A percentile compares a stretch with the other conserved stretches of the same genome.
Evolutionary conservation across 1,140 invertebrate genomes (phyloP).

Genomic region (Papilio glaucus): DNA sequence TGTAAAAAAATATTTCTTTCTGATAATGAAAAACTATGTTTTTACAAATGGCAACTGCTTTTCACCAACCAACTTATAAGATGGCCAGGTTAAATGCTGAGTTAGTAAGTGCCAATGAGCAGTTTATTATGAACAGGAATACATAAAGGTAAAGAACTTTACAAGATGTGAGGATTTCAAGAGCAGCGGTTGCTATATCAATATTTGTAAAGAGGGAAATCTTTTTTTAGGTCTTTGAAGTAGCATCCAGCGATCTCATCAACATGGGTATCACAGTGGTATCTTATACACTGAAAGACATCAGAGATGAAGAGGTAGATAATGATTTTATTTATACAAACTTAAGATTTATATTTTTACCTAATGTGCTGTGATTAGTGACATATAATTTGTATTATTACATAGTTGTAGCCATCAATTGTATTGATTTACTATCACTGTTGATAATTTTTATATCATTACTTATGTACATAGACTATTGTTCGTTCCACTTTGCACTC

Average conservation of each 20-base stretch:
- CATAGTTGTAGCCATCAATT: slow-evolving; percentile 15
- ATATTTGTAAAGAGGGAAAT: not conserved
- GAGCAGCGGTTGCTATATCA: no score
- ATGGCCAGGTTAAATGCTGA: no score
- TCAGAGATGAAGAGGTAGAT: slow-evolving; percentile 97
- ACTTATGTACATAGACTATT: slow-evolving; percentile 1
- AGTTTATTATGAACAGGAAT: no score
- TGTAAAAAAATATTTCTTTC: no score
- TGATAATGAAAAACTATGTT: no score
- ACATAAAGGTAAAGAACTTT: no score
- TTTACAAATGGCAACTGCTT: no score
- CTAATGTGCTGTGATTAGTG: not conserved
- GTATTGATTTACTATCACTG: not conserved
- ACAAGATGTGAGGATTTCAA: no score
- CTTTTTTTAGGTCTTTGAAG: slow-evolving; percentile 90
- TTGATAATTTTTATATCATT: not conserved
- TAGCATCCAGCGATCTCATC: slow-evolving; percentile 96
- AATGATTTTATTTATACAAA: slow-evolving; percentile 1
- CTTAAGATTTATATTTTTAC: not conserved
- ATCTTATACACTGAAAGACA: slow-evolving; percentile 98
- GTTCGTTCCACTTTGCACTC: not conserved
- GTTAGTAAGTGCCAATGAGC: no score
- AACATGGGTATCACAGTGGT: slow-evolving; percentile 99
- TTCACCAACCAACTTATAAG: no score
- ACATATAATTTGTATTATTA: not conserved